Conservation (phyloP, 2,113 vertebrate species). For the Myanophis thanlyinensis region DNA sequence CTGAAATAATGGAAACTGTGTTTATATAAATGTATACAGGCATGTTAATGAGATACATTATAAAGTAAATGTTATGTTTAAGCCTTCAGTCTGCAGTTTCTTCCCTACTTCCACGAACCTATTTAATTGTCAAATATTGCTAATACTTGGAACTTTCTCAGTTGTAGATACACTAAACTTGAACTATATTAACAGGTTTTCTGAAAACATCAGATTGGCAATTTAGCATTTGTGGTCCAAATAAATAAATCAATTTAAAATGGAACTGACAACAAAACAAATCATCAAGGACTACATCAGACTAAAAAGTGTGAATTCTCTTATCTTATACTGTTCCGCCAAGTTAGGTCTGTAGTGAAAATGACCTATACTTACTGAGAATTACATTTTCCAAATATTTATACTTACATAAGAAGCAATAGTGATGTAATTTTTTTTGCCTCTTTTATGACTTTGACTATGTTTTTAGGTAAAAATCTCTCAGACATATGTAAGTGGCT, state of each 20-base stretch:
- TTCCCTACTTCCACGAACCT: not conserved
- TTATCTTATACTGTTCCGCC: not conserved
- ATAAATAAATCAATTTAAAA: not conserved
- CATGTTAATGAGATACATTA: not conserved
- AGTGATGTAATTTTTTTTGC: constrained; percentile 49
- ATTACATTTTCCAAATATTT: constrained; percentile 54
- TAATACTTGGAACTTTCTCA: not conserved
- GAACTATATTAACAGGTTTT: not conserved
- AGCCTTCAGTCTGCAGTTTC: not conserved
- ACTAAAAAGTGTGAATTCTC: constrained; percentile 27
- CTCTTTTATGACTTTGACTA: constrained; percentile 22
- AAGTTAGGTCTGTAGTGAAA: constrained; percentile 19
- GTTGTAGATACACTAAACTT: not conserved
- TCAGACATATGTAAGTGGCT: constrained; percentile 28
- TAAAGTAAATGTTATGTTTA: not conserved
- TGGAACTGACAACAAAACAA: not conserved
- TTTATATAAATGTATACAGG: not conserved
- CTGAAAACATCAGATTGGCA: not conserved
- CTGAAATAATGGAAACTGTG: not conserved
- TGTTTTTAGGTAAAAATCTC: constrained; percentile 29
- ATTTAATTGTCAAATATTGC: constrained; percentile 17
- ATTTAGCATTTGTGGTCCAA: not conserved
- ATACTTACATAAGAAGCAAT: constrained; percentile 46
- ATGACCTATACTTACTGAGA: constrained; percentile 20
- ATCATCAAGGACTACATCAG: not conserved